Conservation (phyloP, 1,140 invertebrate genomes). For the Sinella curviseta region DNA sequence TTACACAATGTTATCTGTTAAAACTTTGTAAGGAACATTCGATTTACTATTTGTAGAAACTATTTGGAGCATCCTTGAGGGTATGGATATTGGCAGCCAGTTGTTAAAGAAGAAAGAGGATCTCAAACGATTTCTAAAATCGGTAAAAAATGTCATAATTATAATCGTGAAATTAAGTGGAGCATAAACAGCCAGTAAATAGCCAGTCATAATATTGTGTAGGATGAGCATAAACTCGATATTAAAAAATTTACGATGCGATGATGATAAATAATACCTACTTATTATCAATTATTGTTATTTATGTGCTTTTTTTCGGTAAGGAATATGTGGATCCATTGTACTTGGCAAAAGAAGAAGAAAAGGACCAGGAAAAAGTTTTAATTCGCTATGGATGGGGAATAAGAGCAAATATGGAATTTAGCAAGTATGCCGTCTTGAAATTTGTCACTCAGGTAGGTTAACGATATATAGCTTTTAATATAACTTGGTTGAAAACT, state of each 20-base stretch:
- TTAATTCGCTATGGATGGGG: slow-evolving; percentile 42
- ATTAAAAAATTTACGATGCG: no score
- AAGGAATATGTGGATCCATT: slow-evolving; percentile 38
- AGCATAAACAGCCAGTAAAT: no score
- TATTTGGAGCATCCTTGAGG: background rate
- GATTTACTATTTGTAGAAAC: background rate
- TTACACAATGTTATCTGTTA: background rate
- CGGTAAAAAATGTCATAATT: background rate
- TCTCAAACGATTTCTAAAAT: background rate
- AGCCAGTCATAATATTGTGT: background rate
- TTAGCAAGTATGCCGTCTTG: slow-evolving; percentile 37
- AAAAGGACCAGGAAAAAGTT: slow-evolving; percentile 14
- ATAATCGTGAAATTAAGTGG: background rate
- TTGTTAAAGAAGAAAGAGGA: background rate
- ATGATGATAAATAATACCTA: no score
- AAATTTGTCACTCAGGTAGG: slow-evolving; percentile 37
- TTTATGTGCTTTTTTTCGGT: background rate
- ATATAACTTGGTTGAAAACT: no score
- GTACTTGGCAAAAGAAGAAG: slow-evolving; percentile 35
- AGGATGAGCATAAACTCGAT: background rate
- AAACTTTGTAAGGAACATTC: background rate
- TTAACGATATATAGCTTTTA: background rate
- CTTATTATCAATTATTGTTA: background rate
- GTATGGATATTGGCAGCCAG: background rate
- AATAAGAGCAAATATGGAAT: slow-evolving; percentile 37